Evolutionary conservation across 1,140 invertebrate species (phyloP).

Genomic region (Ridgeia piscesae): DNA sequence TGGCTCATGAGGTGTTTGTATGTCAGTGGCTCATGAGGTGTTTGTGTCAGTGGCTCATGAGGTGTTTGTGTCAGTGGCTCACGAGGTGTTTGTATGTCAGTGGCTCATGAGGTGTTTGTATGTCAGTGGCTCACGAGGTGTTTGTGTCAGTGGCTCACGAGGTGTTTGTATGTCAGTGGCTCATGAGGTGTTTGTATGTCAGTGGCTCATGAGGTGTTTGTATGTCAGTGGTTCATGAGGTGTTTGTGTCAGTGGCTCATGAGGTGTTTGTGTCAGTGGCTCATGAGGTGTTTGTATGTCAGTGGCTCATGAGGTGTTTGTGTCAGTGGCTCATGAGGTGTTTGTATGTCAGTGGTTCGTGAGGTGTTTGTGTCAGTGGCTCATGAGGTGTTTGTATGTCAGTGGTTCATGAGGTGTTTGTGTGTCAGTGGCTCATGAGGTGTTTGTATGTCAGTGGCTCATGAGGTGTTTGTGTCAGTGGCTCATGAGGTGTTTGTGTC

Average conservation of each 20-base stretch:
- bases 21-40: not conserved
- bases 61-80: not conserved
- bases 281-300: too few relatives aligned
- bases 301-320: not conserved
- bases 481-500: not conserved
- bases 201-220: too few relatives aligned
- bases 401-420: not conserved
- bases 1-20: not conserved
- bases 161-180: not conserved
- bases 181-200: constrained; percentile 15
- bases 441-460: too few relatives aligned
- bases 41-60: too few relatives aligned
- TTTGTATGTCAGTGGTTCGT: too few relatives aligned
- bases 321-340: not conserved
- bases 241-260: too few relatives aligned
- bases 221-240: too few relatives aligned
- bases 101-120: not conserved
- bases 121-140: not conserved
- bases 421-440: too few relatives aligned
- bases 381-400: not conserved
- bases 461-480: not conserved
- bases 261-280: too few relatives aligned
- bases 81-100: not conserved
- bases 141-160: not conserved
- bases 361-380: not conserved